These are phyloP conservation scores for Burhinus bistriatus DNA, from an alignment of 2,113 vertebrate genomes.

Conservation along the genomic window DNA sequence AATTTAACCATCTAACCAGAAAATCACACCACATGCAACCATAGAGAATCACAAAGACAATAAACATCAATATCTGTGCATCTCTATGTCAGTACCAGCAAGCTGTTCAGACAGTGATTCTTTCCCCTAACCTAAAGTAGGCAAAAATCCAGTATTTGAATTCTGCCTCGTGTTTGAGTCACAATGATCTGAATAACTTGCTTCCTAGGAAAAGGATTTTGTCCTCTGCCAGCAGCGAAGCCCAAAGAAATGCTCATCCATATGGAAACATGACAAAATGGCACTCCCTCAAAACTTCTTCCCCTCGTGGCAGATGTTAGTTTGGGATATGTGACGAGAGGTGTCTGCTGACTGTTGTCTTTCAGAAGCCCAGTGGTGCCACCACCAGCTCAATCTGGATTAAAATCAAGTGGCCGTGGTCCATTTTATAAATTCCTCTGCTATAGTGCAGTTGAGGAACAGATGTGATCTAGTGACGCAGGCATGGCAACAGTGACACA, in stretches of 20 bases:
- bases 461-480: not conserved
- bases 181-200: not conserved
- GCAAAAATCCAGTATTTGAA: not conserved
- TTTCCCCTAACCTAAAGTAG: not conserved
- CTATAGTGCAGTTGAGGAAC: not conserved
- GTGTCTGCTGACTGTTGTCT: not conserved
- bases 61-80: not conserved
- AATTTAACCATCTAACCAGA: conserved; percentile 3
- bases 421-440: not conserved
- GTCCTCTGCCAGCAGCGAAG: not conserved
- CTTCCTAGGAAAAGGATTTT: not conserved
- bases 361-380: not conserved
- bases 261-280: not conserved
- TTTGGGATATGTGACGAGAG: not conserved
- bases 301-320: not conserved
- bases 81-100: not conserved
- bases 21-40: not conserved
- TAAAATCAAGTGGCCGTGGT: not conserved
- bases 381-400: not conserved
- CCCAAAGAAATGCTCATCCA: not conserved
- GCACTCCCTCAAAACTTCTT: not conserved
- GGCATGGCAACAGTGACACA: not conserved
- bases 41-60: not conserved
- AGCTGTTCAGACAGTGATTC: not conserved
- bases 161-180: not conserved